Conservation (phyloP, 2,888 invertebrate species). For the Ochropleura leucogaster region DNA sequence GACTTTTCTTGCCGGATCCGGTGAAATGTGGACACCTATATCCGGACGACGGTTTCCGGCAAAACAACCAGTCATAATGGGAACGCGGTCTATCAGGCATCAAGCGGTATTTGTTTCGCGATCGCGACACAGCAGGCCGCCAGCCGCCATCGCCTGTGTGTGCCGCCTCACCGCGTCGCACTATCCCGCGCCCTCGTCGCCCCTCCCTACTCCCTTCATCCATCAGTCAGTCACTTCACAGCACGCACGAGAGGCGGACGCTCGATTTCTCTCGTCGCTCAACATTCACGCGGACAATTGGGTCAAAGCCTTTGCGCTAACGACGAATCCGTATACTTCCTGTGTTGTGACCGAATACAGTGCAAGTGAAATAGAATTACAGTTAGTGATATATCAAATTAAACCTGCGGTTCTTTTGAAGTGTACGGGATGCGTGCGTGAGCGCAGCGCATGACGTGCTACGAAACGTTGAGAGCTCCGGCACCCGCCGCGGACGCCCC, state of each 20-base stretch:
- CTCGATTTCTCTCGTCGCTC: constrained; percentile 70
- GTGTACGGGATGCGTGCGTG: constrained; percentile 90
- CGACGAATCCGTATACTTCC: constrained; percentile 75
- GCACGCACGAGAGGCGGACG: constrained; percentile 80
- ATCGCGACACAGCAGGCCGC: constrained; percentile 62
- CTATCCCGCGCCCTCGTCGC: constrained; percentile 72
- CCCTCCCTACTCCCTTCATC: constrained; percentile 79
- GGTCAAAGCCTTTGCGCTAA: constrained; percentile 84
- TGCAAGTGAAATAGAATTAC: constrained; percentile 79
- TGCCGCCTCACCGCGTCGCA: constrained; percentile 51
- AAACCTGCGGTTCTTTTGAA: constrained; percentile 88
- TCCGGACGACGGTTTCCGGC: background rate
- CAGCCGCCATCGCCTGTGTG: constrained; percentile 48
- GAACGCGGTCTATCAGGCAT: constrained; percentile 9
- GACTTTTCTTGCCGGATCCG: background rate
- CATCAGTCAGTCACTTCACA: constrained; percentile 87
- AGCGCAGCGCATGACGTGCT: constrained; percentile 91
- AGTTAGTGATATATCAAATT: constrained; percentile 79
- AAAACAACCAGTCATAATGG: constrained; percentile 2
- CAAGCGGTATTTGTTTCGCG: constrained; percentile 65
- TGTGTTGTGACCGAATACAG: constrained; percentile 82
- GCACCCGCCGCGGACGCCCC: constrained; percentile 91
- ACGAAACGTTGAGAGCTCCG: constrained; percentile 90
- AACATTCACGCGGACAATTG: constrained; percentile 87
- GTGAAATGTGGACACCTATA: background rate